phyloP scores from a whole-genome alignment of 1,140 invertebrate species.

The Cotesia typhae region DNA sequence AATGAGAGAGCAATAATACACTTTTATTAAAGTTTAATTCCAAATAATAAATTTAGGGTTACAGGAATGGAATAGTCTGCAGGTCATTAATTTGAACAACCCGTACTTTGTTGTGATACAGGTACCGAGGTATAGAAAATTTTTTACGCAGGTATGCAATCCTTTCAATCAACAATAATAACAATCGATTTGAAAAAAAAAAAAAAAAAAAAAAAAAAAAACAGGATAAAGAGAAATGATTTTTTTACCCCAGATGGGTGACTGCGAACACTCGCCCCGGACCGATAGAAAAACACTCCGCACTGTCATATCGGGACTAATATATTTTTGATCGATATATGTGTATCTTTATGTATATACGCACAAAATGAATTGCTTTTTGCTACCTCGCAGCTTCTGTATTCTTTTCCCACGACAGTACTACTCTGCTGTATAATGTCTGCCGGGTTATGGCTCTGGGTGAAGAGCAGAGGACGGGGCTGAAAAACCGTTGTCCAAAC shows the following conservation, averaged over 20 bases:
- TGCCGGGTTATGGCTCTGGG: background rate
- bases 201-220: conserved; percentile 34
- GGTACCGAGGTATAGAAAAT: conserved; percentile 59
- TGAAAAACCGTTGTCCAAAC: conserved; percentile 65
- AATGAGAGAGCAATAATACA: conserved; percentile 13
- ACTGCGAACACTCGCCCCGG: conserved; percentile 31
- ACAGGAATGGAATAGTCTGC: conserved; percentile 41
- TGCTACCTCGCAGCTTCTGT: conserved; percentile 30
- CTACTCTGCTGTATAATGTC: too few relatives aligned
- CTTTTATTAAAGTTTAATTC: background rate
- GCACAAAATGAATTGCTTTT: conserved; percentile 43
- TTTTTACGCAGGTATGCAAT: conserved; percentile 53
- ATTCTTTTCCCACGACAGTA: conserved; percentile 57
- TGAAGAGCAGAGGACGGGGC: conserved; percentile 28
- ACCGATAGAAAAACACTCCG: conserved; percentile 60
- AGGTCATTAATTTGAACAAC: conserved; percentile 65
- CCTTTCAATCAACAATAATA: conserved; percentile 22
- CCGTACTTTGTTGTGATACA: conserved; percentile 44
- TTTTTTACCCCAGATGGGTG: conserved; percentile 25
- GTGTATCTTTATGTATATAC: conserved; percentile 37
- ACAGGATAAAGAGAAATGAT: conserved; percentile 29
- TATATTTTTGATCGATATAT: conserved; percentile 67
- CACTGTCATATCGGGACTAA: conserved; percentile 66
- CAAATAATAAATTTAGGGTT: conserved; percentile 25
- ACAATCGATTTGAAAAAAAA: conserved; percentile 11